phyloP scores from a whole-genome alignment of 2,797 vertebrate species.

The Neosilurus hyrtlii region DNA sequence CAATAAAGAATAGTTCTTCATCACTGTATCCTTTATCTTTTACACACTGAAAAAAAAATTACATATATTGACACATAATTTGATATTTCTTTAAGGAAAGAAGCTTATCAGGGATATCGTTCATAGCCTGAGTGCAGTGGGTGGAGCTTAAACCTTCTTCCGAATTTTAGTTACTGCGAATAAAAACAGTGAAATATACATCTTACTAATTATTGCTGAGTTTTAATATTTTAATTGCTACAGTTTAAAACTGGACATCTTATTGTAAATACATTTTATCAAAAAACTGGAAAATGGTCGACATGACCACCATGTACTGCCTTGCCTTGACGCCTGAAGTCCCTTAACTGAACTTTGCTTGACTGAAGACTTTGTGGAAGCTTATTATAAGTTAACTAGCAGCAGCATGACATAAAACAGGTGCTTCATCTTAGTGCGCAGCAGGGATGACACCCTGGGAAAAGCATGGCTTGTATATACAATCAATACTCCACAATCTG shows the following conservation, averaged over 20 bases:
- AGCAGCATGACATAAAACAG: conserved; percentile 19
- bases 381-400: neutral
- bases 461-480: conserved; percentile 37
- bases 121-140: neutral
- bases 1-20: too few relatives aligned
- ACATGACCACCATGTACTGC: neutral
- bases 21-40: too few relatives aligned
- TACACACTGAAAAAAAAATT: too few relatives aligned
- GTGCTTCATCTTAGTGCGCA: conserved; percentile 29
- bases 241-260: neutral
- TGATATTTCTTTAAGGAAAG: neutral
- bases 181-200: neutral
- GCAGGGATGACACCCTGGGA: conserved; percentile 35
- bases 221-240: neutral
- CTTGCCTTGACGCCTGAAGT: neutral
- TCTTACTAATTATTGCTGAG: neutral
- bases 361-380: conserved; percentile 1
- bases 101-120: neutral
- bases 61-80: neutral
- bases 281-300: neutral
- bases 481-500: conserved; percentile 38
- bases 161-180: neutral
- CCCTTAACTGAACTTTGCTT: neutral
- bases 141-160: neutral
- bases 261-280: neutral